Percentiles rank a stretch among this genome's conserved stretches.
Conservation (phyloP, 64 coral and sea anemone genomes). For the Pocillopora damicornis region DNA sequence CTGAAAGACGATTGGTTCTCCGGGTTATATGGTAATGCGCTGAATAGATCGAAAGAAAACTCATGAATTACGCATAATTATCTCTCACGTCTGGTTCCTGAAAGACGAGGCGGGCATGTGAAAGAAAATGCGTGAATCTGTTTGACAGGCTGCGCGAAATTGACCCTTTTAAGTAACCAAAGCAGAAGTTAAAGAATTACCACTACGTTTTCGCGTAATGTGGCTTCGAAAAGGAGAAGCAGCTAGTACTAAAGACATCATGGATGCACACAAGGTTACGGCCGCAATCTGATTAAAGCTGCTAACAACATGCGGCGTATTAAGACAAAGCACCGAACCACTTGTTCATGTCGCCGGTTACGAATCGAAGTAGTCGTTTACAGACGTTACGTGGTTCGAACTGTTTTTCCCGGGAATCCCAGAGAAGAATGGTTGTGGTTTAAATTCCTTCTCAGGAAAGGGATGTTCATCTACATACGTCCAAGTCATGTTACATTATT, state of each 20-base stretch:
- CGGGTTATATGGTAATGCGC: not conserved
- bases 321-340: constrained; percentile 1
- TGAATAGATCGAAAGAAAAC: constrained; percentile 1
- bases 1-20: not conserved
- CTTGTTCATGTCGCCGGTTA: not conserved
- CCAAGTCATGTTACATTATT: constrained; percentile 49
- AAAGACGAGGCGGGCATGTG: not conserved
- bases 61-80: constrained; percentile 33
- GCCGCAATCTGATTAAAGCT: not conserved
- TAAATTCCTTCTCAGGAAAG: constrained; percentile 89
- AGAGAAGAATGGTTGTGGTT: constrained; percentile 87
- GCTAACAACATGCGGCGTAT: constrained; percentile 13
- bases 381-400: constrained; percentile 39
- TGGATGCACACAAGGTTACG: not conserved
- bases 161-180: not conserved
- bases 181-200: not conserved
- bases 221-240: not conserved
- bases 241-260: not conserved
- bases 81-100: not conserved
- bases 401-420: constrained; percentile 82
- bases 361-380: constrained; percentile 26
- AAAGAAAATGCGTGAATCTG: not conserved
- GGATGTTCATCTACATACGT: constrained; percentile 44
- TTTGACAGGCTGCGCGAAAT: not conserved
- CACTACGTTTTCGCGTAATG: not conserved